Base-by-base conservation (phyloP, 2,888 invertebrate species). In the Anoncus sp. region DNA sequence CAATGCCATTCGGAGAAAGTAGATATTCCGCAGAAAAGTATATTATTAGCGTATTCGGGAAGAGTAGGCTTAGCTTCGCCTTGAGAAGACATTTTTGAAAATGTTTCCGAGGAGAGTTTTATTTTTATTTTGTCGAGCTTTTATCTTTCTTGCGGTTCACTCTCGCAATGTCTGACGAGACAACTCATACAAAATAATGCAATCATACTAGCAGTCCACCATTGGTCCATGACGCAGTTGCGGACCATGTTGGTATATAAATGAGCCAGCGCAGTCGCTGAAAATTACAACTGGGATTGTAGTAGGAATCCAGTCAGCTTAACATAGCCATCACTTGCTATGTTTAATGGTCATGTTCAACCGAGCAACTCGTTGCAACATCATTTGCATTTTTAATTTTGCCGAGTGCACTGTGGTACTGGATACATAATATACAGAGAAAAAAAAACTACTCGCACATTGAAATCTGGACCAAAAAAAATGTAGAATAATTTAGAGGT, bases 271-370 rank as follows among this genome's bases (percentile, higher is more conserved):
- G 31, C 45, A 35, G 43, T 31, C 45, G 22, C 51, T 62, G 47
- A 59, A 75, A 55, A 51, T 75, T 40, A 75, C 69, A 14, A 40
- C 40, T n/a, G 63, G 63, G 63, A 75, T 70, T 49, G 51, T 40
- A 57, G 9, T 18, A 24, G 43, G 24, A 18, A 22, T 38, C 6
- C 20, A 20, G 7, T 18, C 12, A 31, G 31, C 20, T 51, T 43
- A 16, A n/a, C n/a, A n/a, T n/a, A n/a, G n/a, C n/a, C 60, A 24
- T 24, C 62, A 24, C 62, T 69, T 55, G 35, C 67, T 69, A 40
- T 53, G 55, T 75, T 22, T 20, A 7, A 12, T 49, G n/a, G 16
- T 27, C 22, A 24, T 63, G 63, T 24, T 72, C 12, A 24, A 51
- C 14, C 24, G 14, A 24, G 24, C 45, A 18, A 20, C 38, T 45